Percentiles rank a stretch among this genome's conserved stretches.
Evolutionary conservation across 1,140 invertebrate genomes (phyloP).

Genomic region (Zaprionus ornatus): DNA sequence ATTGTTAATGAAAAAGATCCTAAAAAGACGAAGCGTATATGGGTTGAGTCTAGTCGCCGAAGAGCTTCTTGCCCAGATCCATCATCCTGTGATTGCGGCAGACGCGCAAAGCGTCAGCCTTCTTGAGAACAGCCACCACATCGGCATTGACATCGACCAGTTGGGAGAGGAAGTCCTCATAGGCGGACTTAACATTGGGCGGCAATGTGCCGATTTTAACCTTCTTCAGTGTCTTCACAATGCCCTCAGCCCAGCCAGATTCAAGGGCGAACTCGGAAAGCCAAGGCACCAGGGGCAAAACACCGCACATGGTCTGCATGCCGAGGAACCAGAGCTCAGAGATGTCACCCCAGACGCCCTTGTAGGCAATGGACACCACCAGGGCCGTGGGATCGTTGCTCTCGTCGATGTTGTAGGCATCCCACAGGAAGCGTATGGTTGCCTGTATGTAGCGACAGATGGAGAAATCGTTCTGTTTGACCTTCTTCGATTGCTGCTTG

Average conservation of each 20-base stretch:
- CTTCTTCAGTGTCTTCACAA: conserved; percentile 91
- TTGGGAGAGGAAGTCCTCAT: conserved; percentile 94
- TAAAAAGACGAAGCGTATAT: conserved; percentile 12
- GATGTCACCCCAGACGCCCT: conserved; percentile 93
- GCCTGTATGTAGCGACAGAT: conserved; percentile 94
- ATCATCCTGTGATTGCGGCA: conserved; percentile 94
- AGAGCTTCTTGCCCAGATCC: conserved; percentile 93
- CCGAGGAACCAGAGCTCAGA: conserved; percentile 96
- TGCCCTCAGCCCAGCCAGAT: conserved; percentile 95
- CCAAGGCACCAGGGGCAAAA: conserved; percentile 92
- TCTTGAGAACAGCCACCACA: conserved; percentile 91
- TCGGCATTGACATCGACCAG: conserved; percentile 92
- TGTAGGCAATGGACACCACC: conserved; percentile 93
- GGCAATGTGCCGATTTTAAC: conserved; percentile 92
- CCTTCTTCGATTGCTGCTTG: conserved; percentile 91
- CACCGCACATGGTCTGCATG: conserved; percentile 94
- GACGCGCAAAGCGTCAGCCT: conserved; percentile 91
- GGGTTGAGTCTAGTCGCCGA: conserved; percentile 88
- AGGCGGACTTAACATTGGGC: conserved; percentile 93
- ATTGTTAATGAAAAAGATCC: conserved; percentile 23
- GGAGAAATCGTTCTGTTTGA: conserved; percentile 94
- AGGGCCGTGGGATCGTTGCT: conserved; percentile 91
- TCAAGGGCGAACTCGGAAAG: conserved; percentile 95
- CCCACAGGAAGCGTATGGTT: conserved; percentile 95
- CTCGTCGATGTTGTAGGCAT: conserved; percentile 95